Evolutionary conservation across 2,888 invertebrate genomes (phyloP).

Genomic region (Aelia acuminata): DNA sequence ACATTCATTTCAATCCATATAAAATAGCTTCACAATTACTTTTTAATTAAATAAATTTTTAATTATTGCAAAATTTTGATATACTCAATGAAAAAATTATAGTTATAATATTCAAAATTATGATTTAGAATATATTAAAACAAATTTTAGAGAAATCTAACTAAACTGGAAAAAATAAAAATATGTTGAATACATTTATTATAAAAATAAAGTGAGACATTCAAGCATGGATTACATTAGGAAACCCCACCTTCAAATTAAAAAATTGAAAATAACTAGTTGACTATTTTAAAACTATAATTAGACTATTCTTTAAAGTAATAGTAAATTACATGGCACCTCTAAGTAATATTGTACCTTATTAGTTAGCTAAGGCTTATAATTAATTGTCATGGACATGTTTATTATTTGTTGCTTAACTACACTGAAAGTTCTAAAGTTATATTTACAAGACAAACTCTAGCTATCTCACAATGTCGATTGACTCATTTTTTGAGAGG

Average conservation of each 20-base stretch:
- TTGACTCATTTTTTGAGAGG: not conserved
- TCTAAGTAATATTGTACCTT: not conserved
- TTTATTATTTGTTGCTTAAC: not conserved
- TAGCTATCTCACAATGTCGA: not conserved
- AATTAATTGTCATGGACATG: not conserved
- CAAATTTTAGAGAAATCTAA: not conserved
- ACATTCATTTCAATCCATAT: too few relatives aligned
- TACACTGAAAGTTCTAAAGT: not conserved
- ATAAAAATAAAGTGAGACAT: constrained; percentile 2
- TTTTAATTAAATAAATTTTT: too few relatives aligned
- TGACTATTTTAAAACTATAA: constrained; percentile 23
- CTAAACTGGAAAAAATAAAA: not conserved
- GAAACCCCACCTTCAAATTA: not conserved
- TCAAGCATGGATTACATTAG: constrained; percentile 45
- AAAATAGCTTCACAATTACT: too few relatives aligned
- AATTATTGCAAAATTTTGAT: too few relatives aligned
- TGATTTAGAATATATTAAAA: not conserved
- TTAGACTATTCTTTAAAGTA: constrained; percentile 8
- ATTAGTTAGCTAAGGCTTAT: not conserved
- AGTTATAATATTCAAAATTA: too few relatives aligned
- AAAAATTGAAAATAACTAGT: not conserved
- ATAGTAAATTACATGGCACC: constrained; percentile 37
- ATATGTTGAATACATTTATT: constrained; percentile 5
- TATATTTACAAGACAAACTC: not conserved
- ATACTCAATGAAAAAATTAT: too few relatives aligned